Evolutionary conservation across 2,888 invertebrate species (phyloP), one percentile per base, ranked within the genome.

Genomic region (Panorpa germanica): DNA sequence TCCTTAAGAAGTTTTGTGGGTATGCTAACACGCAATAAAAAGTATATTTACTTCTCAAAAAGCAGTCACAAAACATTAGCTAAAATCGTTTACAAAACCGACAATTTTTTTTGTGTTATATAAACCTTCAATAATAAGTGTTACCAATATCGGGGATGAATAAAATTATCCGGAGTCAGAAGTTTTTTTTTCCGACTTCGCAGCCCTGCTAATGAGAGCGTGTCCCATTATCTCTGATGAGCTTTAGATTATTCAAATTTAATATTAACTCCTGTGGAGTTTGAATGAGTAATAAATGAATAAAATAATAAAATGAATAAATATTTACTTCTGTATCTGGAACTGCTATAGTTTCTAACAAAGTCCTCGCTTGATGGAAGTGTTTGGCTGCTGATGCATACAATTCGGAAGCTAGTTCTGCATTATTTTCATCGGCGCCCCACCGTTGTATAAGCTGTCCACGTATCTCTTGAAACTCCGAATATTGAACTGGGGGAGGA

Each of bases 401-500:
- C 34, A 77, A 51, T 44, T 70, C 67, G 36, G 66, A 61, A 38
- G 65, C 29, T 29, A 8, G 7, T 1, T 74, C 70, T 7, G 67
- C 65, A 30, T 64, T 53, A 47, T 73, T 74, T 38, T 52, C 44
- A 35, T 49, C 47, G 16, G 56, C 52, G 30, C 55, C 56, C 36
- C 63, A 63, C 47, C 52, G 67, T 58, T 70, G 63, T 25, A 62
- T 44, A 31, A 70, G 63, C 34, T 69, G 68, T 3, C 85, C 82
- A 2, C 49, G 40, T 67, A 86, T 78, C 46, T 83, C 83, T 45
- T 75, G 65, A 52, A 81, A 90, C 55, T 88, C 85, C 30, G 69
- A 65, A 55, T 95, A 95, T 43, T 81, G 80, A 8, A 93, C 83
- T 4, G 83, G 81, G 0, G 91, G 90, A 10, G 93, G 93, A 3